Conservation (phyloP, 2,113 vertebrate species). For the Hiodon tergisus region DNA sequence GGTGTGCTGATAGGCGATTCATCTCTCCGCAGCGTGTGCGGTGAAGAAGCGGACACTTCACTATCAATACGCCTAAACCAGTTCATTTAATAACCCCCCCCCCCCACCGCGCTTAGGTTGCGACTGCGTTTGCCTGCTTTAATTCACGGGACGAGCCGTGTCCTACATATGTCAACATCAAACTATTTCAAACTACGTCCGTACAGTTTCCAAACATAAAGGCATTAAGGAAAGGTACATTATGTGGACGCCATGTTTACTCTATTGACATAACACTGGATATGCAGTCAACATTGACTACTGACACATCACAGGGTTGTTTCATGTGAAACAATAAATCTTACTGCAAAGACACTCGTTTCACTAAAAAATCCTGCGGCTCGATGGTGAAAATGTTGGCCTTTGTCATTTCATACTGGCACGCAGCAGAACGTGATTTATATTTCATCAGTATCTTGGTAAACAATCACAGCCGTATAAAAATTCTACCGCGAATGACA, state of each 20-base stretch:
- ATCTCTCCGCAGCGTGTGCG: constrained; percentile 6
- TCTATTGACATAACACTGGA: too few species aligned
- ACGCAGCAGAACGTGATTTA: constrained; percentile 1
- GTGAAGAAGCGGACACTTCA: too few species aligned
- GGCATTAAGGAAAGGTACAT: not conserved
- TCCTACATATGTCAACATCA: not conserved
- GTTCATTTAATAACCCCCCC: not conserved
- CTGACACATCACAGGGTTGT: too few species aligned
- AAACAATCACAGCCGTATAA: not conserved
- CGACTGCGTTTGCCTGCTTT: not conserved
- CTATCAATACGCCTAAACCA: too few species aligned
- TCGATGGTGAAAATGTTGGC: not conserved
- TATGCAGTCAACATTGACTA: too few species aligned
- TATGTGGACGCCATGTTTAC: not conserved
- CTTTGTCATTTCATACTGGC: not conserved
- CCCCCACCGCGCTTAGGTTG: not conserved
- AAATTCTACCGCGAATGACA: too few species aligned
- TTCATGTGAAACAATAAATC: not conserved
- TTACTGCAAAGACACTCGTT: not conserved
- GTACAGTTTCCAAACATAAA: not conserved
- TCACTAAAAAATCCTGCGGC: too few species aligned
- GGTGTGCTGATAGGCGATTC: not conserved
- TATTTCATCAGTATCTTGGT: not conserved
- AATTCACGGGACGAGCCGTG: too few species aligned
- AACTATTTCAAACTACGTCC: not conserved